Percentiles rank a stretch among this genome's conserved stretches.
phyloP scores from a whole-genome alignment of 2,888 invertebrate species.

The Cephalotes varians region DNA sequence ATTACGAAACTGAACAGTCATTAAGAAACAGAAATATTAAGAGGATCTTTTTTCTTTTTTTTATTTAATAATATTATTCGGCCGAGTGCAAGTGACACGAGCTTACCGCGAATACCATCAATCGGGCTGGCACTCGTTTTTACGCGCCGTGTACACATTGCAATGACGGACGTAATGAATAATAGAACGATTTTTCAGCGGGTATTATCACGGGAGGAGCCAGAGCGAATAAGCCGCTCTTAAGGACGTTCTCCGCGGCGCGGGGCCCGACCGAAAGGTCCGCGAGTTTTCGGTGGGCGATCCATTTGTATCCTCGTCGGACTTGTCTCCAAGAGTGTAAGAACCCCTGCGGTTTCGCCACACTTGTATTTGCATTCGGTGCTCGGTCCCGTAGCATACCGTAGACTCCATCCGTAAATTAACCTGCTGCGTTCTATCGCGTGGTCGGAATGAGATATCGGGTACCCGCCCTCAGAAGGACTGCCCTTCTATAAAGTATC shows the following conservation, averaged over 20 bases:
- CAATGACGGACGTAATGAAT: slow-evolving; percentile 62
- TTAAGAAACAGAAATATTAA: slow-evolving; percentile 20
- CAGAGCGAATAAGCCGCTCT: slow-evolving; percentile 60
- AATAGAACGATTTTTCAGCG: slow-evolving; percentile 71
- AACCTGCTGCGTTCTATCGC: slow-evolving; percentile 68
- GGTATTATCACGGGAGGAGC: slow-evolving; percentile 64
- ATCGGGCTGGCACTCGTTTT: slow-evolving; percentile 1
- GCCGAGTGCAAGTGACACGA: neutral
- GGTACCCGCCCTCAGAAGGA: slow-evolving; percentile 62
- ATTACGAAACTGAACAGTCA: neutral
- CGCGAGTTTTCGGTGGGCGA: slow-evolving; percentile 67
- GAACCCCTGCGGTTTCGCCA: slow-evolving; percentile 76
- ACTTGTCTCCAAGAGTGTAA: slow-evolving; percentile 75
- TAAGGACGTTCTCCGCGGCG: slow-evolving; percentile 51
- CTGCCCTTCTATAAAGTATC: slow-evolving; percentile 73
- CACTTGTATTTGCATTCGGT: slow-evolving; percentile 76
- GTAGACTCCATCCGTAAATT: slow-evolving; percentile 72
- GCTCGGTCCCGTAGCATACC: slow-evolving; percentile 50
- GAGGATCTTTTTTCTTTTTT: slow-evolving; percentile 11
- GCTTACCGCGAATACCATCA: slow-evolving; percentile 5
- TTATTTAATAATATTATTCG: slow-evolving; percentile 13
- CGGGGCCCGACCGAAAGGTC: slow-evolving; percentile 48
- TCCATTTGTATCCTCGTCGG: slow-evolving; percentile 74
- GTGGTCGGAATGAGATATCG: slow-evolving; percentile 74
- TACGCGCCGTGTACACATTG: neutral